A percentile compares a stretch with the other conserved stretches of the same genome.
Evolutionary conservation across 2,797 vertebrate species (phyloP).

Genomic region (Rhinichthys osculus): DNA sequence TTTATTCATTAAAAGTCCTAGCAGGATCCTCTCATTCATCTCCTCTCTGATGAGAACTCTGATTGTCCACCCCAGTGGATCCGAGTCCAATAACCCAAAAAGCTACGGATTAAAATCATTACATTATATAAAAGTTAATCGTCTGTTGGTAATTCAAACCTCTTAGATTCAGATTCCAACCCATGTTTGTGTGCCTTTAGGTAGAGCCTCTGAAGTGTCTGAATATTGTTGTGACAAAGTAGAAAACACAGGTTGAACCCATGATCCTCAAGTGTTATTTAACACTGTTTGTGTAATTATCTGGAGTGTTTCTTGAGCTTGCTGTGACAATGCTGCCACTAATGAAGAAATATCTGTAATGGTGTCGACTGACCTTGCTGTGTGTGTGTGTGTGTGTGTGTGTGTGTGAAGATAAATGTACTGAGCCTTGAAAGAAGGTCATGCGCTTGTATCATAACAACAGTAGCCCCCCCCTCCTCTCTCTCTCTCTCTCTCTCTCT

Average conservation of each 20-base stretch:
- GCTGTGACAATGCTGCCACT: conserved; percentile 17
- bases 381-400: conserved; percentile 44
- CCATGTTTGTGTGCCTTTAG: background rate
- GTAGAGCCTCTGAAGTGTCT: background rate
- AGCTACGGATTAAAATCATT: conserved; percentile 34
- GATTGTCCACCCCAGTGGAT: conserved; percentile 45
- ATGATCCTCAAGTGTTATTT: background rate
- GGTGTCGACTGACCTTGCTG: conserved; percentile 57
- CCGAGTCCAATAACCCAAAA: conserved; percentile 17
- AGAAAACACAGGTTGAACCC: background rate
- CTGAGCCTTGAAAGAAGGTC: conserved; percentile 60
- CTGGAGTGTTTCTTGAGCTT: background rate
- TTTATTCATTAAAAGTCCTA: conserved; percentile 49
- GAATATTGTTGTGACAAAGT: background rate
- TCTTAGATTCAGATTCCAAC: background rate
- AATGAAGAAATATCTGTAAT: conserved; percentile 62
- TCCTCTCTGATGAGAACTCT: conserved; percentile 49
- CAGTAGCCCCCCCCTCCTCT: background rate
- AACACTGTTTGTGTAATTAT: background rate
- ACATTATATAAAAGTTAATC: conserved; percentile 41
- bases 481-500: background rate
- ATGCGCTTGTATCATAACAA: conserved; percentile 48
- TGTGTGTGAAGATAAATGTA: conserved; percentile 50
- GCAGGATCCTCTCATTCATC: conserved; percentile 49
- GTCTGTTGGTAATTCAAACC: conserved; percentile 24